Evolutionary conservation across 2,797 vertebrate genomes (phyloP), one percentile per base, ranked within the genome.

Genomic region (Tapirus indicus): DNA sequence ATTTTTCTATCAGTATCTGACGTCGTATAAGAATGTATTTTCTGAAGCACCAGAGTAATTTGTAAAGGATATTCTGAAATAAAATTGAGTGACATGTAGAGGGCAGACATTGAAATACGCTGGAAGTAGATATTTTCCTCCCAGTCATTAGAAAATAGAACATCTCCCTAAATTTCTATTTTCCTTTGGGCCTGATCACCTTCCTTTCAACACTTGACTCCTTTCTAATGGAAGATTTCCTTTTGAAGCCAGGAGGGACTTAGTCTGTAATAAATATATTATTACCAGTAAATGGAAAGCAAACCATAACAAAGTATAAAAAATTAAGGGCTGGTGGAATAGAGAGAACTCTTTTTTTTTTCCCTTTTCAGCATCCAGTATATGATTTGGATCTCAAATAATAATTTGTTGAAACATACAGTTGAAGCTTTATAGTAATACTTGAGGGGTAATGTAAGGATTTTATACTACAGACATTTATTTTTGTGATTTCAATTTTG

Each of bases 191-290:
- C 12, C 66, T 75, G 77, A 88, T 95, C 84, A 80, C 91, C 35
- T 92, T 84, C 44, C 72, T 95, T 93, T 88, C 87, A 74, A 69
- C 62, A 89, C 69, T 71, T 64, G 56, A 87, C 47, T 97, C 32
- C 82, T 95, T 96, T 86, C 87, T 95, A 91, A 92, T 78, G 21
- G 56, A 78, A 94, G 77, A 95, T 78, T 97, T 93, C 32, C 78
- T 93, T 82, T 88, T 38, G 68, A 86, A 92, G 66, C 79, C 85
- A 79, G 78, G 12, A 91, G 47, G 68, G 69, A 86, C 85, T 85
- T 83, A 35, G 68, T 64, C 38, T 91, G 44, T 86, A 94, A 88
- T 94, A 85, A 94, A 94, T 88, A 86, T 75, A 69, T 72, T 97
- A 72, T 93, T 83, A 88, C 35, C 52, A 87, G 41, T 83, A 90